Base-by-base conservation (phyloP, 1,140 invertebrate genomes). In the Sesamia nonagrioides region DNA sequence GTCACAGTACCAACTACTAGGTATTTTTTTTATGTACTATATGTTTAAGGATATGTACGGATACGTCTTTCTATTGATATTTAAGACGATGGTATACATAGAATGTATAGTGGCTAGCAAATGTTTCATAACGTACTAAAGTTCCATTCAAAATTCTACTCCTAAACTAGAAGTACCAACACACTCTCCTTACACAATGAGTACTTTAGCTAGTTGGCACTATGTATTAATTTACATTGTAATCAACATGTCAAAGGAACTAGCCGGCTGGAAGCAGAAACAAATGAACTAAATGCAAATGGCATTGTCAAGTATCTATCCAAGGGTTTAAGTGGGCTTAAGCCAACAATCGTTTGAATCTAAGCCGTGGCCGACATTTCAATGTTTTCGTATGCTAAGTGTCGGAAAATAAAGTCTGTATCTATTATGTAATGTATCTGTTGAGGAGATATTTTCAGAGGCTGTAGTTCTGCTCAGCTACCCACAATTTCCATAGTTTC, bases 241-340 rank as follows among this genome's bases (percentile, higher is more conserved):
- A 75, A 75, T 75, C 73, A 75, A 63, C 73, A 50, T 75, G 73
- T 75, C 73, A 75, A 75, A 75, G 73, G 73, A 75, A 50, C 73
- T 27, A 35, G 58, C 42, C 48, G 63, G 11, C 66, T 69, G 42
- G 73, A 35, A 63, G 56, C 33, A 45, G 72, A 60, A 60, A 45
- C 40, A 61, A 73, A 61, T 61, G 56, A 63, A 50, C 73, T 75
- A 75, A 61, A 61, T 61, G 73, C 45, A 75, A 75, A 75, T 75
- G 56, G 1, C 56, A 61, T 75, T 75, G 72, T 75, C 72, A 75
- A 75, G 72, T 75, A 60, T 48, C 37, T 75, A 61, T 61, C 42
- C 56, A 61, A 75, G 56, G 40, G 72, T 37, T 61, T 60, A 71
- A 61, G 56, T 75, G 72, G 50, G 72, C 37, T 75, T 75, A 75